Evolutionary conservation across 2,888 invertebrate genomes (phyloP), one percentile per base, ranked within the genome.

Genomic region (Lasioglossum leucozonium): DNA sequence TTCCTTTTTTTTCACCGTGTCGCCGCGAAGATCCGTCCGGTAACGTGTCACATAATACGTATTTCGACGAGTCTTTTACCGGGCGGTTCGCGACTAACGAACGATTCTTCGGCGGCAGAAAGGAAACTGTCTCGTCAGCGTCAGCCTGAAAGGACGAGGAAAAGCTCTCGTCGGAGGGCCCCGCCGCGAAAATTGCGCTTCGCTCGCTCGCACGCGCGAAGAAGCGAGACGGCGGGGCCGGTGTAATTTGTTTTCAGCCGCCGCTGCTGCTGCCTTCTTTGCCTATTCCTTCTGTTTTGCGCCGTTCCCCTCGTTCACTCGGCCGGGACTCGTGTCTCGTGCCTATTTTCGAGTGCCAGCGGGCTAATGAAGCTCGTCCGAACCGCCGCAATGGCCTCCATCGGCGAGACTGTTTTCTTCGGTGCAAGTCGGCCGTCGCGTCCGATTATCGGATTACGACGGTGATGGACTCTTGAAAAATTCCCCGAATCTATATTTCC

Each of bases 71-170:
- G 81, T 84, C 86, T 87, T 83, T 90, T 81, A 79, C 72, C 76
- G 55, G n/a, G 77, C 79, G 90, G 85, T 88, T 83, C 77, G 77
- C 77, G 88, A 89, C 92, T 93, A 93, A 93, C 91, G 93, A 93
- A 93, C 93, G 93, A 93, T 93, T 93, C 91, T 93, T 92, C 90
- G 55, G 87, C 84, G 87, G 87, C 88, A 91, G 90, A 93, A 93
- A 93, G 92, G 92, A 92, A 91, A 93, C 89, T 92, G 92, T 92
- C 88, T 88, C 90, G 92, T 92, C 92, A 91, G 91, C 91, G 87
- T 85, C 84, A 79, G 88, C 77, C 88, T 90, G 92, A 92, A 92
- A 92, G 91, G 92, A 86, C 89, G 87, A 88, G 88, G 80, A 91
- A 90, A 92, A 92, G 92, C 92, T 91, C 84, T 91, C 84, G 91